These are phyloP conservation scores for Oryzias woworae DNA, from an alignment of 2,113 vertebrate genomes.

Conservation along the genomic window DNA sequence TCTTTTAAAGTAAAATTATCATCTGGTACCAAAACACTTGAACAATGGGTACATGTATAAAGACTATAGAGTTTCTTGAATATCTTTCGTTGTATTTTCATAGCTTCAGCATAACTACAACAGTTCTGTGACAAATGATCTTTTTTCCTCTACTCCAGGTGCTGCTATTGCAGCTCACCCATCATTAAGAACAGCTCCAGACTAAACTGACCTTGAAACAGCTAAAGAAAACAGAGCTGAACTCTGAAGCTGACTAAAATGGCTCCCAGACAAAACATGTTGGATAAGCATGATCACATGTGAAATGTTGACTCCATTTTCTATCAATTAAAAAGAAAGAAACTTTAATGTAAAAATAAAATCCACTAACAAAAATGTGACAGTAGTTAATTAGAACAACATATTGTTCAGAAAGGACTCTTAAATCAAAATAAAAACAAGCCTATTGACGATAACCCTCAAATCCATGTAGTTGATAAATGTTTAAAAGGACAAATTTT, in stretches of 20 bases:
- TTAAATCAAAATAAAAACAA: no score
- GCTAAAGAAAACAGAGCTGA: slow-evolving; percentile 15
- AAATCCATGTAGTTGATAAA: no score
- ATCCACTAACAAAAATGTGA: not conserved
- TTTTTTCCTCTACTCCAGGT: not conserved
- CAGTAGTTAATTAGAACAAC: slow-evolving; percentile 9
- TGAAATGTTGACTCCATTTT: slow-evolving; percentile 32
- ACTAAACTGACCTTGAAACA: slow-evolving; percentile 55
- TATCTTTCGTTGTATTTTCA: not conserved
- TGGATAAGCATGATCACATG: slow-evolving; percentile 39
- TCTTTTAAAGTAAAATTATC: not conserved
- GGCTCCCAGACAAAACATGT: slow-evolving; percentile 53
- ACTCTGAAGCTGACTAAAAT: slow-evolving; percentile 31
- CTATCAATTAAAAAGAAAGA: slow-evolving; percentile 25
- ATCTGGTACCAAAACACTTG: no score
- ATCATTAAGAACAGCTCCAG: slow-evolving; percentile 10
- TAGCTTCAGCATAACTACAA: not conserved
- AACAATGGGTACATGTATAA: no score
- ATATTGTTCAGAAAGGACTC: not conserved
- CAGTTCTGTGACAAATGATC: not conserved
- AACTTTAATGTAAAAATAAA: slow-evolving; percentile 34
- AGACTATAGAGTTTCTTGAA: no score
- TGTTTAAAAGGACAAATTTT: not conserved
- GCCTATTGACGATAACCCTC: no score
- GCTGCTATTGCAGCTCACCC: not conserved